These are phyloP conservation scores for Rhea americana DNA, from an alignment of 2,113 vertebrate genomes.

Conservation along the genomic window DNA sequence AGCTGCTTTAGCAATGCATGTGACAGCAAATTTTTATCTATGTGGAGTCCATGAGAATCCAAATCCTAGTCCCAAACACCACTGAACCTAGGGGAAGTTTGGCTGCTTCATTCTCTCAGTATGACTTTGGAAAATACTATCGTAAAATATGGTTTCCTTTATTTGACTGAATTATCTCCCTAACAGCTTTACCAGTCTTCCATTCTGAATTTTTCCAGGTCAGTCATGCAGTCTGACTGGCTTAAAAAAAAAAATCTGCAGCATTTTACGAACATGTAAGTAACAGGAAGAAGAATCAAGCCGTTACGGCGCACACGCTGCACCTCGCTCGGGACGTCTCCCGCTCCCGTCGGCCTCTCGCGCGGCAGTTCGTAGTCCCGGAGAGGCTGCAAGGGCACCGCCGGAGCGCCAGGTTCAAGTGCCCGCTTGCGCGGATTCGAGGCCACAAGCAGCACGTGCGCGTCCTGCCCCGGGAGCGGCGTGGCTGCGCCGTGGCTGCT, in stretches of 20 bases:
- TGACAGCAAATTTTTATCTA: neutral
- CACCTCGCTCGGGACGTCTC: neutral
- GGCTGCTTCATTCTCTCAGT: neutral
- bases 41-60: neutral
- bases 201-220: neutral
- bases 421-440: neutral
- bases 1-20: neutral
- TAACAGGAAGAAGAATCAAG: neutral
- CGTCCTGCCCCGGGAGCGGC: neutral
- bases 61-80: neutral
- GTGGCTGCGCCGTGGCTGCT: neutral
- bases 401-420: neutral
- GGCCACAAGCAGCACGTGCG: neutral
- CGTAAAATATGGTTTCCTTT: rapidly evolving
- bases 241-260: neutral
- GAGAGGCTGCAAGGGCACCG: neutral
- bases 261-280: neutral
- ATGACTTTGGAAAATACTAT: neutral
- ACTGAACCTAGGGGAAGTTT: neutral
- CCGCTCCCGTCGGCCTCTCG: neutral
- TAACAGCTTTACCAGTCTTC: neutral
- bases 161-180: neutral
- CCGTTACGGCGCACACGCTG: neutral
- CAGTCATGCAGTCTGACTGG: neutral
- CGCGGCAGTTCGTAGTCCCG: neutral